phyloP scores from a whole-genome alignment of 2,113 vertebrate species.

The Platysteira castanea region DNA sequence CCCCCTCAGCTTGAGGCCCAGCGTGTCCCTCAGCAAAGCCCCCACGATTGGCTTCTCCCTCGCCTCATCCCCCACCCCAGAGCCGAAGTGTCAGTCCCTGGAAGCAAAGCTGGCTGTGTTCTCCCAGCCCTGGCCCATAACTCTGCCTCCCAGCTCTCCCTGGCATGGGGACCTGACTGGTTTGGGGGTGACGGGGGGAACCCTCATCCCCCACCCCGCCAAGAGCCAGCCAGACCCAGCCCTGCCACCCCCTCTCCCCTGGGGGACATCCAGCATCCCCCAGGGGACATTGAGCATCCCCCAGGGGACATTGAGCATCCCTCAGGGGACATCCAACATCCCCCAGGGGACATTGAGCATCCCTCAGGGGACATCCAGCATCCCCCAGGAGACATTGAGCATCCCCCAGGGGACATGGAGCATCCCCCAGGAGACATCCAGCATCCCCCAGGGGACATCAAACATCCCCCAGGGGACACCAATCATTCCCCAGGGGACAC shows the following conservation, averaged over 20 bases:
- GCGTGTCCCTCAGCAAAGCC: not conserved
- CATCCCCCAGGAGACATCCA: not conserved
- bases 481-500: not conserved
- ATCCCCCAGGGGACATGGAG: not conserved
- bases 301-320: not conserved
- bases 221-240: not conserved
- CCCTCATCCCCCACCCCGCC: not conserved
- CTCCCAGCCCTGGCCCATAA: not conserved
- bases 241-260: not conserved
- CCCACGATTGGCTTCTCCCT: not conserved
- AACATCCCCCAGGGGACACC: not conserved
- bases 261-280: not conserved
- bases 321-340: conserved; percentile 61
- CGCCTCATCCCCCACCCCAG: not conserved
- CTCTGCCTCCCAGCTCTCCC: conserved; percentile 35
- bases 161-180: not conserved
- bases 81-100: not conserved
- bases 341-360: not conserved
- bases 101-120: conserved; percentile 46
- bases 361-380: no score
- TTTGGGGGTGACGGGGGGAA: conserved; percentile 27
- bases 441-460: conserved; percentile 51
- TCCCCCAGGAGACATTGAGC: not conserved
- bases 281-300: not conserved
- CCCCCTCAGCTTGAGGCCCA: not conserved